phyloP scores from a whole-genome alignment of 2,888 invertebrate species.

The Margaritifera margaritifera region DNA sequence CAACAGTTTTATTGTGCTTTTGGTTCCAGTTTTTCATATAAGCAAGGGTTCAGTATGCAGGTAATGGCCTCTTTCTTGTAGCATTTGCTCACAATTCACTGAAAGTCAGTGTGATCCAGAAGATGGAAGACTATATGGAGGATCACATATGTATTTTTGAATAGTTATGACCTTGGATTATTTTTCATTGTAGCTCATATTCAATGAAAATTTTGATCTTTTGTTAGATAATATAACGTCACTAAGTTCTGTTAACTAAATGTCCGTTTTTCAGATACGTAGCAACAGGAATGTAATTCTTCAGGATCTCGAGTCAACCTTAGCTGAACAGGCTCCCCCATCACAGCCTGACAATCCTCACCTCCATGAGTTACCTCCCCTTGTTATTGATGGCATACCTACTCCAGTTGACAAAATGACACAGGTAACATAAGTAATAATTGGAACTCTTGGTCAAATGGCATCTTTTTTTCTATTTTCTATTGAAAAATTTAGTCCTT shows the following conservation, averaged over 20 bases:
- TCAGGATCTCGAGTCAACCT: constrained; percentile 93
- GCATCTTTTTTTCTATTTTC: neutral
- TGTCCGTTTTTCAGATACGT: constrained; percentile 1
- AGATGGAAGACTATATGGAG: too few relatives aligned
- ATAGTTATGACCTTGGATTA: too few relatives aligned
- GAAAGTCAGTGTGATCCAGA: too few relatives aligned
- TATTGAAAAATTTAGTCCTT: neutral
- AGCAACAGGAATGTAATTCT: constrained; percentile 84
- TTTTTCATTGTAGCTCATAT: too few relatives aligned
- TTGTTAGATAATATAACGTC: neutral
- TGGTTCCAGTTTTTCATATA: too few relatives aligned
- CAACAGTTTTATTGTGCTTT: too few relatives aligned
- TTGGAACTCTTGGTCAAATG: neutral
- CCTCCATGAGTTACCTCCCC: constrained; percentile 94
- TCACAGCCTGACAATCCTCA: constrained; percentile 91
- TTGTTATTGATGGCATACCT: constrained; percentile 97
- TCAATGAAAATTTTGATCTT: too few relatives aligned
- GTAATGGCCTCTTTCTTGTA: too few relatives aligned
- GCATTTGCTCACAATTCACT: too few relatives aligned
- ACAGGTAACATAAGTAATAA: constrained; percentile 75
- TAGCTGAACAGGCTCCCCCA: constrained; percentile 93
- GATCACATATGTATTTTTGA: too few relatives aligned
- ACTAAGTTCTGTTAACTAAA: neutral
- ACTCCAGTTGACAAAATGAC: constrained; percentile 99
- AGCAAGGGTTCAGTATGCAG: too few relatives aligned